Percentiles rank a stretch among this genome's conserved stretches.
Conservation (phyloP, 2,797 vertebrate genomes). For the Darevskia mixta region DNA sequence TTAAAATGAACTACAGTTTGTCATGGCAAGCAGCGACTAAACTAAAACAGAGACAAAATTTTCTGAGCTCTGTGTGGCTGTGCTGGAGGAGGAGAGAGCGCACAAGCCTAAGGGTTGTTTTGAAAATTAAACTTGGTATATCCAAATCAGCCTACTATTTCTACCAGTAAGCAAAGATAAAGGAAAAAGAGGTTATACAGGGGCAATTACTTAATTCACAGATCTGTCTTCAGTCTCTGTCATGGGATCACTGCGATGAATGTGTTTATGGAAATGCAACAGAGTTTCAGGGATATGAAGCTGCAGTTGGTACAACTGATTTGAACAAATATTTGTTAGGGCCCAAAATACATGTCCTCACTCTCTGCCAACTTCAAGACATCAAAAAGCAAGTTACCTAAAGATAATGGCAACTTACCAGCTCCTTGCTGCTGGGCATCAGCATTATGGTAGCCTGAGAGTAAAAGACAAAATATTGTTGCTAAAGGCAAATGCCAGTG, state of each 20-base stretch:
- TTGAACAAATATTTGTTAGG: background rate
- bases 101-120: background rate
- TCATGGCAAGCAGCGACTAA: background rate
- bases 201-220: background rate
- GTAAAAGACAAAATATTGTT: conserved; percentile 82
- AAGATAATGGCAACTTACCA: conserved; percentile 71
- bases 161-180: background rate
- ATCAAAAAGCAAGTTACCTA: too few relatives aligned
- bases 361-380: too few relatives aligned
- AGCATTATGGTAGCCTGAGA: conserved; percentile 78
- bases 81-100: background rate
- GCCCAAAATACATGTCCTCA: background rate
- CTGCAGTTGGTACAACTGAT: background rate
- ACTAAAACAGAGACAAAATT: background rate
- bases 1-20: background rate
- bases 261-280: background rate
- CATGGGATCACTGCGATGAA: background rate
- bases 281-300: background rate
- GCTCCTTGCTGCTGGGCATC: conserved; percentile 78
- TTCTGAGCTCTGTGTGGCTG: background rate
- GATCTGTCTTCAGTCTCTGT: background rate
- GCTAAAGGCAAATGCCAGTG: conserved; percentile 76
- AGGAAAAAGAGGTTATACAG: fast-evolving
- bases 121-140: background rate
- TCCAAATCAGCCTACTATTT: background rate